Evolutionary conservation across 2,113 vertebrate genomes (phyloP).

Genomic region (Clupea harengus): DNA sequence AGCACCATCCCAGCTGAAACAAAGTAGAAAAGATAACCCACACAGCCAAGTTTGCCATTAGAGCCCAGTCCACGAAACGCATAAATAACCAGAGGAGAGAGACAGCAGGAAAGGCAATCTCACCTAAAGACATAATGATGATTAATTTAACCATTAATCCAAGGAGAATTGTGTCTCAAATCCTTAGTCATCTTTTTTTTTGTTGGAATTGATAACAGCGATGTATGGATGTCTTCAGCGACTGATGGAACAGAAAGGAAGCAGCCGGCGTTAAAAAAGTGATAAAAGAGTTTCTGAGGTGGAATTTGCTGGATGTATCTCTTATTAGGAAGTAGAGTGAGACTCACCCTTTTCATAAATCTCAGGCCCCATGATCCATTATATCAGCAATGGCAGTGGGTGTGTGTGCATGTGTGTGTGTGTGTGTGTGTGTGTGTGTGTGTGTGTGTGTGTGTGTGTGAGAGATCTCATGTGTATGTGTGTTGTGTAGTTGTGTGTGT

Average conservation of each 20-base stretch:
- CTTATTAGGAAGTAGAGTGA: not conserved
- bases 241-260: constrained; percentile 13
- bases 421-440: constrained; percentile 2
- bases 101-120: constrained; percentile 22
- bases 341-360: constrained; percentile 16
- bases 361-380: not conserved
- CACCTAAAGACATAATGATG: constrained; percentile 19
- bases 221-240: constrained; percentile 27
- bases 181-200: constrained; percentile 28
- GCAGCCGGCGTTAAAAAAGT: not conserved
- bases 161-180: constrained; percentile 22
- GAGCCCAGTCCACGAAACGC: not conserved
- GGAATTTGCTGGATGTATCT: not conserved
- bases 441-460: not conserved
- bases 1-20: not conserved
- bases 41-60: not conserved
- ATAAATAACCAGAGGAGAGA: constrained; percentile 7
- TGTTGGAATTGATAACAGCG: constrained; percentile 17
- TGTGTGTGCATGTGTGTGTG: not conserved
- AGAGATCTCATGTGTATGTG: not conserved
- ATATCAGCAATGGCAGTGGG: not conserved
- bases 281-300: not conserved
- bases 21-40: constrained; percentile 3
- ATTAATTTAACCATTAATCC: constrained; percentile 31
- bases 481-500: not conserved